Evolutionary conservation across 2,797 vertebrate species (phyloP), one percentile per base, ranked within the genome.

Genomic region (Columba guinea): DNA sequence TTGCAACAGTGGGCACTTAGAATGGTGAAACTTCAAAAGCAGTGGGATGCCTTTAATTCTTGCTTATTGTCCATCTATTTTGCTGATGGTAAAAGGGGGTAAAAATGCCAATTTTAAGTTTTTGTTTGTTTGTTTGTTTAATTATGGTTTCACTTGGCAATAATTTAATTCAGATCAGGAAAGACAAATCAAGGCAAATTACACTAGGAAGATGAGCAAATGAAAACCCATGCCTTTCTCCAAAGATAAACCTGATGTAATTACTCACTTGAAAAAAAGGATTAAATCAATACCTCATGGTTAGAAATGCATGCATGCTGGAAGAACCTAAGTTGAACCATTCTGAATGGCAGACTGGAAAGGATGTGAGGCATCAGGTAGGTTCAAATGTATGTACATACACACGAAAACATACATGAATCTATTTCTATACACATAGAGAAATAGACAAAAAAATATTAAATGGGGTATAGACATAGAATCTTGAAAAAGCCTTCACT

Each of bases 161-260:
- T 67, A 67, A 87, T 94, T 86, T 90, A 92, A 88, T 44, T 75
- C 67, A 60, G 30, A 81, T 88, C 46, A 92, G 62, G 59, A 86
- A 88, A 86, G 76, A 76, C 14, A 71, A 71, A 86, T 51, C 0
- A 0, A 73, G 65, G 55, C 20, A 92, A 84, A 46, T 65, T 91
- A 90, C 41, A 75, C 28, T 37, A 79, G 56, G 85, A 94, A 90
- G 94, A 96, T 55, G 91, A 92, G 60, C 56, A 93, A 92, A 94
- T 80, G 32, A 90, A 94, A 94, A 95, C 60, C 2, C 23, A 81
- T 60, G 67, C 26, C 34, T n/a, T 86, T 82, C 52, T 64, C 23
- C 59, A 77, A 78, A 86, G 67, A 84, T 44, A 93, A 77, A 71
- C 65, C 52, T 93, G 83, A 94, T 76, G 23, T 11, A 90, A 96